Base-by-base conservation (phyloP, 2,888 invertebrate genomes). In the Drosophila rellima region DNA sequence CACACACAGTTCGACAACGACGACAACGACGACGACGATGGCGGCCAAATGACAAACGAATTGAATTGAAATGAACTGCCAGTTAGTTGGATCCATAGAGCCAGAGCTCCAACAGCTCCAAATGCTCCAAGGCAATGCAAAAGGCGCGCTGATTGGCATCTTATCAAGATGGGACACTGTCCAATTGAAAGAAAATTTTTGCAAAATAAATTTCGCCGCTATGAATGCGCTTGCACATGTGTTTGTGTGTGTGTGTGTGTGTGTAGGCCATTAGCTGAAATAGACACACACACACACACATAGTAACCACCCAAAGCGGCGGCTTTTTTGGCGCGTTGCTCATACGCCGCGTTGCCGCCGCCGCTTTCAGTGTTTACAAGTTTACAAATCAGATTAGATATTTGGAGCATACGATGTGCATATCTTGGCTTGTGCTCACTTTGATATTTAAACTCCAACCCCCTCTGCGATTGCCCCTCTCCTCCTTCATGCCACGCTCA, bases 151-250 rank as follows among this genome's bases (percentile, higher is more conserved):
- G 91, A 92, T 92, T 92, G 90, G 84, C 90, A 90, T 90, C 91
- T 92, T 92, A 92, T 92, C 92, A 85, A 85, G 92, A 92, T 92
- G 89, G 92, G 92, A 87, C 90, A 87, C 76, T 90, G 91, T 91
- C 92, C 92, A 92, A 90, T 91, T 91, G 88, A 90, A 86, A 87
- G 83, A 90, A 88, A 78, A 88, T 88, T 72, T 80, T 89, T 88
- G 86, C 77, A 84, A 89, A 87, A 89, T 90, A 89, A 72, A 85
- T 88, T 86, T 87, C 76, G 82, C 74, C 63, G 72, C 71, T 72
- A 75, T 85, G 82, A 74, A 68, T 69, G 73, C 42, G 56, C 56
- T 40, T 50, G 33, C 45, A 35, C 15, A 42, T 52, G 29, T 62
- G 26, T 52, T n/a, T n/a, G 31, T 59, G 10, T 29, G 10, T 29